phyloP scores from a whole-genome alignment of 1,140 invertebrate genomes.

The Diorhabda elongata region DNA sequence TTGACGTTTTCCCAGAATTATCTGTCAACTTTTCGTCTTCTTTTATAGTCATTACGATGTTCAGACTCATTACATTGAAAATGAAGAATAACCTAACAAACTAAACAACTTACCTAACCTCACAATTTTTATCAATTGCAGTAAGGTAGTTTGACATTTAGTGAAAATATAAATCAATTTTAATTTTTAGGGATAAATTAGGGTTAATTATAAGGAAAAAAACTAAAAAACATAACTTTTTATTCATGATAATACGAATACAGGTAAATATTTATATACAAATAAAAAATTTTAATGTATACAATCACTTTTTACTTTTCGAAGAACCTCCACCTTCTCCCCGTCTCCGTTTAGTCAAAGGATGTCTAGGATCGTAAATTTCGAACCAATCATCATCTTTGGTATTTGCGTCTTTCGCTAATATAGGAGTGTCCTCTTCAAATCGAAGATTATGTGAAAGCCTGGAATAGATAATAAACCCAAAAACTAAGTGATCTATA shows the following conservation, averaged over 20 bases:
- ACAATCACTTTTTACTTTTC: conserved; percentile 13
- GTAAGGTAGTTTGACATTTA: no score
- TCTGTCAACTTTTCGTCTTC: no score
- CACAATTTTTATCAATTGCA: no score
- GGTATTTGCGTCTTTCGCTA: conserved; percentile 93
- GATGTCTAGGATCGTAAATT: conserved; percentile 92
- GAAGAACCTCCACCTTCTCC: conserved; percentile 49
- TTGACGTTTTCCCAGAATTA: no score
- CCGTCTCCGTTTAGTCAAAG: conserved; percentile 84
- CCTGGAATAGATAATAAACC: conserved; percentile 50
- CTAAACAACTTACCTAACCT: no score
- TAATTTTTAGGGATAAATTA: neutral
- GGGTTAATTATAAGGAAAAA: neutral
- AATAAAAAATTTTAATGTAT: neutral
- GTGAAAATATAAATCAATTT: no score
- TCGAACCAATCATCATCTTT: conserved; percentile 95
- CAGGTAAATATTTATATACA: neutral
- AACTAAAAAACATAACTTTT: neutral
- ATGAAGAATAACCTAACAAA: no score
- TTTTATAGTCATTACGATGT: no score
- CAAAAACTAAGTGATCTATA: neutral
- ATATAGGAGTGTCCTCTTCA: conserved; percentile 67
- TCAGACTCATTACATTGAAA: no score
- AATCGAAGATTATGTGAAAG: conserved; percentile 76
- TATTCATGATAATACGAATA: neutral